These are phyloP conservation scores for Eulimnadia texana DNA, from an alignment of 1,140 invertebrate species.

Conservation along the genomic window DNA sequence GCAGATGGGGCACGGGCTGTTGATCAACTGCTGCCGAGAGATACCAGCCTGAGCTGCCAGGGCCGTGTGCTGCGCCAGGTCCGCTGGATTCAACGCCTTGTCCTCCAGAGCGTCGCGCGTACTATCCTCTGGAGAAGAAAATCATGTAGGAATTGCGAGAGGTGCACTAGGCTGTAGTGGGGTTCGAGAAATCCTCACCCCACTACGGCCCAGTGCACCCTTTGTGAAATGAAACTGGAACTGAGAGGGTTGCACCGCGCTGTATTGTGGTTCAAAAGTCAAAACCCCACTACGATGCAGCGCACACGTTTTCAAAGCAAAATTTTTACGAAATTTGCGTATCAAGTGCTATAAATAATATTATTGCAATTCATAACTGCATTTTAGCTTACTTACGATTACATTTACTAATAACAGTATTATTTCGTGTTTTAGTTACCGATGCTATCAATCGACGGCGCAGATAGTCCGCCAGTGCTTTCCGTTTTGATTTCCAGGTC, in stretches of 20 bases:
- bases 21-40: slow-evolving; percentile 65
- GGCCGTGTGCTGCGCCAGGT: slow-evolving; percentile 33
- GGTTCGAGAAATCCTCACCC: neutral
- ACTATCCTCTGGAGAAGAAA: slow-evolving; percentile 10
- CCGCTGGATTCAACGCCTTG: slow-evolving; percentile 27
- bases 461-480: neutral
- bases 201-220: neutral
- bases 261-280: no score
- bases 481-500: slow-evolving; percentile 15
- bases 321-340: no score
- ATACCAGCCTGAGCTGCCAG: slow-evolving; percentile 54
- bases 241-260: no score
- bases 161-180: no score
- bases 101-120: slow-evolving; percentile 20
- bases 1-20: slow-evolving; percentile 85
- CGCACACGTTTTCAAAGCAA: no score
- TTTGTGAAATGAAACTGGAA: no score
- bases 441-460: neutral
- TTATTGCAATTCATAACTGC: no score
- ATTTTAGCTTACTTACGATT: no score
- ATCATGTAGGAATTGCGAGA: neutral
- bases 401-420: no score
- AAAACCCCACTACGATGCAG: no score
- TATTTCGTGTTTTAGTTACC: neutral
- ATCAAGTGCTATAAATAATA: no score